Conservation (phyloP, 2,888 invertebrate genomes). For the Parascotia fuliginaria region DNA sequence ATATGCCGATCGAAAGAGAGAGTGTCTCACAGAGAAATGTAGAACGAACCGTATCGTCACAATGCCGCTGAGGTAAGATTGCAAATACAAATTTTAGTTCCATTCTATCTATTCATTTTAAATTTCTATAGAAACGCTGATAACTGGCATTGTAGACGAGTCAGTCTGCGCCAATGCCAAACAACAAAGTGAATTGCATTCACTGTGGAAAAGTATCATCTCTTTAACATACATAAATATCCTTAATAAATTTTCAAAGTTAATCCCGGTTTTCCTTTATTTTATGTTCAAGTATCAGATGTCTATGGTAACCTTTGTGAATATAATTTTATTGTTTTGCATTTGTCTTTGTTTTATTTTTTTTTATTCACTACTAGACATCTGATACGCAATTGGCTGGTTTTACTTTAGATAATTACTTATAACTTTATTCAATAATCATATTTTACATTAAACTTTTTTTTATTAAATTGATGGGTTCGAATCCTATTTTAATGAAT, state of each 20-base stretch:
- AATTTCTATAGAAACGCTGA: slow-evolving; percentile 30
- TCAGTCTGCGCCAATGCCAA: slow-evolving; percentile 36
- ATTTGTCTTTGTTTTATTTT: slow-evolving; percentile 3
- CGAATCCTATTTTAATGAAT: slow-evolving; percentile 45
- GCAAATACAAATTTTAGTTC: slow-evolving; percentile 71
- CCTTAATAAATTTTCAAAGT: slow-evolving; percentile 23
- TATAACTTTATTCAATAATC: slow-evolving; percentile 1
- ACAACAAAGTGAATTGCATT: slow-evolving; percentile 34
- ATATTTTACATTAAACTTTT: neutral
- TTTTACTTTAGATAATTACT: slow-evolving; percentile 22
- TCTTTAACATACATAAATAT: slow-evolving; percentile 25
- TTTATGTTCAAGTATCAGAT: slow-evolving; percentile 38
- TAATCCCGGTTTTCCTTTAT: slow-evolving; percentile 39
- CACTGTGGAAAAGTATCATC: slow-evolving; percentile 42
- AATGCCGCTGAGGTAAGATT: slow-evolving; percentile 83
- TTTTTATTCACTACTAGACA: slow-evolving; percentile 20
- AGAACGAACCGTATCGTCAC: slow-evolving; percentile 85
- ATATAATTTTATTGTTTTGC: slow-evolving; percentile 5
- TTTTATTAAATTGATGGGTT: slow-evolving; percentile 39
- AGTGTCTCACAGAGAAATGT: slow-evolving; percentile 85
- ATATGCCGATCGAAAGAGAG: slow-evolving; percentile 86
- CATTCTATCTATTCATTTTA: slow-evolving; percentile 56
- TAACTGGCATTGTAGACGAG: slow-evolving; percentile 40
- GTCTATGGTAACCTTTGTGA: slow-evolving; percentile 21
- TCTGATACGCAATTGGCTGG: slow-evolving; percentile 53